Evolutionary conservation across 2,888 invertebrate species (phyloP).

Genomic region (Hydraecia micacea): DNA sequence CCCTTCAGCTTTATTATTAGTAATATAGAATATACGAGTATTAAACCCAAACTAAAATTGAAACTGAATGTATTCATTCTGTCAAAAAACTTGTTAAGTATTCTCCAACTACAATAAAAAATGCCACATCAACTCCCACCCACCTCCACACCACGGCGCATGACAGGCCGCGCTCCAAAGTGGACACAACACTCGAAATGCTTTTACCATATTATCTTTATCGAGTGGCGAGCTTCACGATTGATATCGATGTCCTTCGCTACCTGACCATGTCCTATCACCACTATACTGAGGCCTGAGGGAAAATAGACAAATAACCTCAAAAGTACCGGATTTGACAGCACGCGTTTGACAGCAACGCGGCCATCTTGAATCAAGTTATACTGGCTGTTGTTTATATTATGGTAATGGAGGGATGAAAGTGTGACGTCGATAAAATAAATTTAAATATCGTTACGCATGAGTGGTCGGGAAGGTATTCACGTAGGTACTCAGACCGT

Average conservation of each 20-base stretch:
- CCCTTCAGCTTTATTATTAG: not conserved
- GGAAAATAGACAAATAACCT: not conserved
- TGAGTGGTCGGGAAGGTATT: slow-evolving; percentile 31
- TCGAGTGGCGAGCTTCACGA: slow-evolving; percentile 55
- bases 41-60: not conserved
- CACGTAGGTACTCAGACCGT: not conserved
- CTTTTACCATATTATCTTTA: slow-evolving; percentile 71
- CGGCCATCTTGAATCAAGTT: slow-evolving; percentile 35
- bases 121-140: slow-evolving; percentile 46
- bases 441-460: slow-evolving; percentile 53
- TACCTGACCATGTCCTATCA: slow-evolving; percentile 36
- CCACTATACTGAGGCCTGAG: slow-evolving; percentile 19
- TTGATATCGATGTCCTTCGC: slow-evolving; percentile 57
- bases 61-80: not conserved
- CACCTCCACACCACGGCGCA: not conserved
- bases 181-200: slow-evolving; percentile 63
- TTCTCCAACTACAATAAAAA: not conserved
- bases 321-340: slow-evolving; percentile 4
- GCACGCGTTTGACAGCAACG: not conserved
- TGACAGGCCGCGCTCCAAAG: slow-evolving; percentile 32
- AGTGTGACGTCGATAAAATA: slow-evolving; percentile 48
- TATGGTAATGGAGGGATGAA: slow-evolving; percentile 51
- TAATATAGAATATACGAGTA: too few species aligned
- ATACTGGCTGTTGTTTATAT: slow-evolving; percentile 21
- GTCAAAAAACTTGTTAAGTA: not conserved